Evolutionary conservation across 2,797 vertebrate genomes (phyloP).

Genomic region (Peromyscus eremicus): DNA sequence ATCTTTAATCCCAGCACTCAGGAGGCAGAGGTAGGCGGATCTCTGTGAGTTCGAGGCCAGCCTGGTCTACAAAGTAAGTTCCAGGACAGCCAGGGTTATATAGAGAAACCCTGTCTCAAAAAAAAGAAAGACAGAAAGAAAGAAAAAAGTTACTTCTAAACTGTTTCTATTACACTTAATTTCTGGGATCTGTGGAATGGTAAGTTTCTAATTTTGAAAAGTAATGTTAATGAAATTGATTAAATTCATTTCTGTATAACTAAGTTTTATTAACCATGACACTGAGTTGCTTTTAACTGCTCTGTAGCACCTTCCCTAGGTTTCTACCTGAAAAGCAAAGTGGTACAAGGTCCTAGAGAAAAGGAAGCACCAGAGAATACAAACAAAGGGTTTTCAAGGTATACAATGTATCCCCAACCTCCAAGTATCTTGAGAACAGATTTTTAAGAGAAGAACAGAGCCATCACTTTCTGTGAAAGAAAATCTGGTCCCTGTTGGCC

Average conservation of each 20-base stretch:
- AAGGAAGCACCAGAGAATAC: neutral
- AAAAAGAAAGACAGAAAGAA: neutral
- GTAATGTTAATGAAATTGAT: slow-evolving; percentile 18
- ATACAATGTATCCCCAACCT: neutral
- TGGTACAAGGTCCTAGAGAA: neutral
- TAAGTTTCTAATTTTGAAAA: slow-evolving; percentile 35
- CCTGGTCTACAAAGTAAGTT: neutral
- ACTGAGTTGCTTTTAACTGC: neutral
- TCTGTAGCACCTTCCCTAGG: neutral
- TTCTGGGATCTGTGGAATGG: neutral
- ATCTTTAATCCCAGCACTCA: neutral
- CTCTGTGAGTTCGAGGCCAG: neutral
- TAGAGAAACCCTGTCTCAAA: neutral
- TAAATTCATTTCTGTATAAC: slow-evolving; percentile 24
- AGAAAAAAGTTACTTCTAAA: slow-evolving; percentile 19
- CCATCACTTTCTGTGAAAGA: neutral
- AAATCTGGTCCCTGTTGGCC: neutral
- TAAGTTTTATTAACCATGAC: slow-evolving; percentile 36
- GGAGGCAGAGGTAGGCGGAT: neutral
- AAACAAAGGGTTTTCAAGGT: neutral
- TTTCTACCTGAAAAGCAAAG: slow-evolving; percentile 7
- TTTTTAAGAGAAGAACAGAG: neutral
- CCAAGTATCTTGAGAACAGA: neutral
- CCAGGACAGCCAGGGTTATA: neutral
- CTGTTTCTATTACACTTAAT: neutral